Conservation (phyloP, 2,888 invertebrate genomes). For the Phengaris arion region DNA sequence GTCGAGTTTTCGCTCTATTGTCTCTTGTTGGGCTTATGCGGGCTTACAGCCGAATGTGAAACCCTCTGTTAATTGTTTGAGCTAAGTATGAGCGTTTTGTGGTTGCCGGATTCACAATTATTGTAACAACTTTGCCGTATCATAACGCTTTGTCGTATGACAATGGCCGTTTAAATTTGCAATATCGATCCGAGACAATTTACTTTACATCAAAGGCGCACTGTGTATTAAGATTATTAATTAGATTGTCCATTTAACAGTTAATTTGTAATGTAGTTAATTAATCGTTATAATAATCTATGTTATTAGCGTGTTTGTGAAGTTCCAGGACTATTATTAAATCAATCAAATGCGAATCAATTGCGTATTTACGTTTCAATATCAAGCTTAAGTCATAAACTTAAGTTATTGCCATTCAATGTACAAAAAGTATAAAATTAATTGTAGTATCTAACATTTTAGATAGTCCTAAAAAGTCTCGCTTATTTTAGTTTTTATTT, state of each 20-base stretch:
- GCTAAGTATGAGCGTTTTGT: conserved; percentile 68
- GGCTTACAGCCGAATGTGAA: conserved; percentile 66
- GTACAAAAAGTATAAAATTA: too few species aligned
- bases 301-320: conserved; percentile 1
- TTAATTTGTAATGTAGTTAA: neutral
- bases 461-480: too few species aligned
- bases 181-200: conserved; percentile 44
- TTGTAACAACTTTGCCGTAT: conserved; percentile 66
- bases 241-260: neutral
- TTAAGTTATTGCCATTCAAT: neutral
- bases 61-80: conserved; percentile 72
- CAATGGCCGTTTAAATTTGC: conserved; percentile 48
- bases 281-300: neutral
- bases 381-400: neutral
- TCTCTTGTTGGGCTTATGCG: conserved; percentile 67
- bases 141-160: conserved; percentile 59
- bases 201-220: conserved; percentile 38
- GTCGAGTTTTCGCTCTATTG: conserved; percentile 68
- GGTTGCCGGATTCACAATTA: conserved; percentile 65
- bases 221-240: conserved; percentile 17
- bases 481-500: too few species aligned
- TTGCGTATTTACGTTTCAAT: neutral
- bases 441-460: too few species aligned
- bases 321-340: neutral
- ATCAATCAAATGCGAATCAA: neutral